A percentile compares a stretch with the other conserved stretches of the same genome.
Conservation (phyloP, 2,797 vertebrate species). For the Cyprinodon diabolis region DNA sequence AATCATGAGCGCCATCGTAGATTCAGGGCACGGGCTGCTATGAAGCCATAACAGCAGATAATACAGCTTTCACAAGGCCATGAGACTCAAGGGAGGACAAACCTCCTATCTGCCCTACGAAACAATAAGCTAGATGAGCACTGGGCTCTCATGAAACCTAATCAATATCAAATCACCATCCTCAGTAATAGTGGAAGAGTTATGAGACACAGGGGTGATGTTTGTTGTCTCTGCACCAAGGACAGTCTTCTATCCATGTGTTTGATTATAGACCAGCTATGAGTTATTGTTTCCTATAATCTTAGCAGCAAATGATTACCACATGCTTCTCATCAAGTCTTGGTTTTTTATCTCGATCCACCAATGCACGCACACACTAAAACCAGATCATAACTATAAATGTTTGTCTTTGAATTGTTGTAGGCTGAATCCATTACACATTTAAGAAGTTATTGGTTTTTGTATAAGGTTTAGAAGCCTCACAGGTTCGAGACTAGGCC, state of each 20-base stretch:
- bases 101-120: conserved; percentile 53
- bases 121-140: conserved; percentile 75
- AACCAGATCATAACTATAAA: conserved; percentile 18
- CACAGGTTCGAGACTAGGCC: no score
- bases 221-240: conserved; percentile 74
- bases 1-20: conserved; percentile 68
- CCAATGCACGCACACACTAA: conserved; percentile 2
- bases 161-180: conserved; percentile 83
- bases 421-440: not conserved
- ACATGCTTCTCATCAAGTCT: conserved; percentile 47
- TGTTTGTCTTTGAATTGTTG: conserved; percentile 21
- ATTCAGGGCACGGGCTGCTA: conserved; percentile 58
- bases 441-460: not conserved
- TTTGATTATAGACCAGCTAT: conserved; percentile 66
- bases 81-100: conserved; percentile 65
- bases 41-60: conserved; percentile 63
- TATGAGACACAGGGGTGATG: conserved; percentile 75
- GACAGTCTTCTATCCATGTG: conserved; percentile 53
- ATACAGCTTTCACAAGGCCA: conserved; percentile 64
- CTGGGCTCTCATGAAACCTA: conserved; percentile 73
- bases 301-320: conserved; percentile 62
- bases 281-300: conserved; percentile 80
- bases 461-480: not conserved
- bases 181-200: conserved; percentile 72
- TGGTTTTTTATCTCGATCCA: conserved; percentile 37